Evolutionary conservation across 2,888 invertebrate species (phyloP), one percentile per base, ranked within the genome.

Genomic region (Ctenicera cuprea): DNA sequence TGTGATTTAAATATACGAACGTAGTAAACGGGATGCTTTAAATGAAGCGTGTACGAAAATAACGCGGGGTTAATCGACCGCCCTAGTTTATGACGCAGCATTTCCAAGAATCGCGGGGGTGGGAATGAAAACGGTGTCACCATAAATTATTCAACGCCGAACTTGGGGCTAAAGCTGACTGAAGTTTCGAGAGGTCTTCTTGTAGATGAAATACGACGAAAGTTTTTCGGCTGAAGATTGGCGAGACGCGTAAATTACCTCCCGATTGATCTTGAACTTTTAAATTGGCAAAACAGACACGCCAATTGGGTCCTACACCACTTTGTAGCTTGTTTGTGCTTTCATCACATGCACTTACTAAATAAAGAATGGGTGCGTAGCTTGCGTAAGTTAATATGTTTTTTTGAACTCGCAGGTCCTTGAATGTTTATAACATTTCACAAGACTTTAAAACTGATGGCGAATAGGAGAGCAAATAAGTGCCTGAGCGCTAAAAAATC

Each of bases 21-120:
- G 48, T 18, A 20, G 43, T 18, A 41, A 16, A 18, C 48, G 48
- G 33, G 9, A 48, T 48, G 41, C 48, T 33, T 11, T 8, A 48
- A 48, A 48, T 18, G 48, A 48, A 48, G 48, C 48, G 48, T 18
- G 20, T 20, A 11, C 59, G 59, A 66, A 66, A 66, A 54, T 66
- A 66, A 41, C 54, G 52, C 66, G 41, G 66, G 26, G 66, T 54
- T 66, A 66, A 66, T 66, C 66, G 66, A 66, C 66, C 66, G 66
- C 66, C 66, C 66, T 26, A 66, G 54, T 59, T 61, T 66, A 54
- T 66, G 66, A 66, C 66, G 66, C 50, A 52, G 66, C 33, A 50
- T 43, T 64, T 50, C 20, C 43, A 22, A 22, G 43, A 64, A 12
- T 54, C 18, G 41, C 7, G 50, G 38, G 37, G 38, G 66, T 5